Evolutionary conservation across 2,113 vertebrate genomes (phyloP), one percentile per base, ranked within the genome.

Genomic region (Albula glossodonta): DNA sequence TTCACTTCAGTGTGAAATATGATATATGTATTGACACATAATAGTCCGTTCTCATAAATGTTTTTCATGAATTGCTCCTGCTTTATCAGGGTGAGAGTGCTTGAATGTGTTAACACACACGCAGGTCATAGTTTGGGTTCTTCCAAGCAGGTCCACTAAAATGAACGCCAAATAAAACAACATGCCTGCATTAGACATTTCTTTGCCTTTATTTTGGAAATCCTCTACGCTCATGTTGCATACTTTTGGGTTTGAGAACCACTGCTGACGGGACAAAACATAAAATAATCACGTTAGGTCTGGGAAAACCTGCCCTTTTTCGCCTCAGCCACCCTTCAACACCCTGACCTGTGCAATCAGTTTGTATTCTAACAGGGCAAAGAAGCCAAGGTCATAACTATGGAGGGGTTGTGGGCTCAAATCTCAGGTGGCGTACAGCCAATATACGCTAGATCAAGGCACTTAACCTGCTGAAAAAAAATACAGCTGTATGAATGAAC

Each of bases 81-180:
- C 51, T 70, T 80, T 66, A 83, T 85, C 74, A 0, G 56, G 80
- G 77, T 74, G 49, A 56, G 51, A 50, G 41, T 19, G 41, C 48
- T 78, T 83, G 66, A 12, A 86, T 83, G 77, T n/a, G 81, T 83
- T 83, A 51, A 57, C 56, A 57, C 78, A 13, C 82, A 56, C 13
- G 78, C 52, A 66, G 86, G 51, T 74, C 17, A 15, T 83, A 63
- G 22, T 41, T 3, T 66, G 51, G 83, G 78, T 74, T 86, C 57
- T 41, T 82, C 50, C 77, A 49, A 82, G 77, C 77, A 66, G 51
- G 70, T 80, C 80, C 74, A 41, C 81, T 53, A 78, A 84, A 15
- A 82, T 70, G 66, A 85, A 78, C 51, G 56, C 83, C 83, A 52
- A 83, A 85, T 85, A 80, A 83, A 83, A 80, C 50, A 70, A 79